Base-by-base conservation (phyloP, 2,797 vertebrate genomes). In the Sardinella longiceps region DNA sequence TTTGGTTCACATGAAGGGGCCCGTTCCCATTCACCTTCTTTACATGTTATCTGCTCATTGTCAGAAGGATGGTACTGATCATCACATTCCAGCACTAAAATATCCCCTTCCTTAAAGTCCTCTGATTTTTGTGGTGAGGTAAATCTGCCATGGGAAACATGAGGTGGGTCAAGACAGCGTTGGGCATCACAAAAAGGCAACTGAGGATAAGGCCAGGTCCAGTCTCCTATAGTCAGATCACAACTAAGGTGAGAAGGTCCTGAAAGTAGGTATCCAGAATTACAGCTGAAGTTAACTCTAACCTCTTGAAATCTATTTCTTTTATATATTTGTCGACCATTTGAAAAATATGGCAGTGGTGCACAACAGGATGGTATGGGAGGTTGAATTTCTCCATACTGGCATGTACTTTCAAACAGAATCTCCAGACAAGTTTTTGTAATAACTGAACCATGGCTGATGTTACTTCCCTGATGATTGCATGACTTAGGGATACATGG, bases 101-200 rank as follows among this genome's bases (percentile, higher is more conserved):
- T 25, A 46, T 85, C 81, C 1, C 84, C 84, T 82, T 85, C 84
- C 56, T 82, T n/a, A 50, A 77, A 85, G 14, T 56, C 1, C 43
- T 50, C 63, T 15, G 23, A 37, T 1, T 10, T 45, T 30, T 0
- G 30, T 14, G 28, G 46, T 51, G 48, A 39, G 3, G 12, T n/a
- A 63, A 82, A 33, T 80, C 23, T 12, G 7, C 84, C 84, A 43
- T 82, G 81, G 30, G 33, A 3, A 51, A 48, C 23, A 60, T 60
- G 6, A n/a, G 56, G 56, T 25, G n/a, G 56, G 6, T 6, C 6
- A 25, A 9, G 56, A 50, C 84, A 85, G 2, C 80, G 63, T 48
- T 56, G 60, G 1, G 84, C 48, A n/a, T 4, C 4, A 43, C 84
- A 85, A 23, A n/a, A 45, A 82, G 63, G 81, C 48, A 82, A 11